phyloP scores from a whole-genome alignment of 2,113 vertebrate species.

The Beaufortia kweichowensis region DNA sequence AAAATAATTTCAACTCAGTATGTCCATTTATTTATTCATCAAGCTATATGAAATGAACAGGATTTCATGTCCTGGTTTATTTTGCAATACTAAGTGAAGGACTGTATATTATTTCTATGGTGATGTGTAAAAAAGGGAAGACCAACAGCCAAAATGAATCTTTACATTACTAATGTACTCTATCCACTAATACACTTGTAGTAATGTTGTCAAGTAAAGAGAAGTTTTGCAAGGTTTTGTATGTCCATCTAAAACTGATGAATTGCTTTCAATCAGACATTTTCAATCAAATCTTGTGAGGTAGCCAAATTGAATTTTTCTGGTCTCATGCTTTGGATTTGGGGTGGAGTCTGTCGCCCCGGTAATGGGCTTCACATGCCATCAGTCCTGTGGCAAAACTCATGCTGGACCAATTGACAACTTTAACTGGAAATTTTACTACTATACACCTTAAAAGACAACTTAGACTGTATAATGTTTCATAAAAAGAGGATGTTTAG shows the following conservation, averaged over 20 bases:
- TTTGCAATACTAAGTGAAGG: too few relatives aligned
- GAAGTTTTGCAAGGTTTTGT: not conserved
- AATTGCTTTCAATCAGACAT: constrained; percentile 34
- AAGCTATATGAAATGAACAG: not conserved
- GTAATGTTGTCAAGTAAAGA: not conserved
- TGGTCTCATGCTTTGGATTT: constrained; percentile 57
- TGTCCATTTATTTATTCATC: not conserved
- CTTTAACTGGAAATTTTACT: not conserved
- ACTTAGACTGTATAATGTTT: not conserved
- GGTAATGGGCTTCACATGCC: constrained; percentile 56
- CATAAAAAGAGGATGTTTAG: not conserved
- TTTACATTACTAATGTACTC: not conserved
- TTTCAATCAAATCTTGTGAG: constrained; percentile 47
- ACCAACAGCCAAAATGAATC: not conserved
- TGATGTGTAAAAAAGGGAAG: not conserved
- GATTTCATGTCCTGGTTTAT: too few relatives aligned
- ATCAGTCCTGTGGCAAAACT: constrained; percentile 6
- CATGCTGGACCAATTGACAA: not conserved
- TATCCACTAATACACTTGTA: not conserved
- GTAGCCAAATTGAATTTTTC: constrained; percentile 54
- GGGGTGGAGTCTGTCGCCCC: constrained; percentile 11
- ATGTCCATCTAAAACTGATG: constrained; percentile 14
- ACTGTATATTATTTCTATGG: too few relatives aligned
- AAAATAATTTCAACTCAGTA: not conserved
- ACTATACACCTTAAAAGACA: not conserved